Percentiles rank a stretch among this genome's conserved stretches.
These are phyloP conservation scores for Empidonax alnorum DNA, from an alignment of 2,113 vertebrate genomes.

Conservation along the genomic window DNA sequence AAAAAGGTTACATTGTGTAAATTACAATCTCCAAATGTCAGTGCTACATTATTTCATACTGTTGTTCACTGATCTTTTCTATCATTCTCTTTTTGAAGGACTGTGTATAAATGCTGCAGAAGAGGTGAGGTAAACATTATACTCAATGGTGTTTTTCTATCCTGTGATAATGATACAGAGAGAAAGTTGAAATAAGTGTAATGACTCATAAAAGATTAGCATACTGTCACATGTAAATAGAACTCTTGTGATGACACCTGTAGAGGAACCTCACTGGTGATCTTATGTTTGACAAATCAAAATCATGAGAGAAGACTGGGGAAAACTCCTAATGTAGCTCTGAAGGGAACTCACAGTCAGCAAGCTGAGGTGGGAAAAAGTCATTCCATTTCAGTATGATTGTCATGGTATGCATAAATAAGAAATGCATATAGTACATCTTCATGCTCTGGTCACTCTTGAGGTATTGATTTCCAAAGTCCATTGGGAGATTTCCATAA, in stretches of 20 bases:
- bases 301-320: background rate
- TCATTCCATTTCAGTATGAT: background rate
- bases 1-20: constrained; percentile 15
- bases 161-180: background rate
- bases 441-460: background rate
- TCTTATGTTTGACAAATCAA: background rate
- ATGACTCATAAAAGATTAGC: constrained; percentile 16
- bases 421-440: background rate
- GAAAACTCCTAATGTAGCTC: background rate
- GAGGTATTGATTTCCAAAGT: background rate
- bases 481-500: background rate
- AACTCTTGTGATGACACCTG: background rate
- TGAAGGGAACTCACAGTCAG: background rate
- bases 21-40: background rate
- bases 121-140: background rate
- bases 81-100: background rate
- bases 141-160: background rate
- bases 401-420: background rate
- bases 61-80: background rate
- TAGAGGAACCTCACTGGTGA: background rate
- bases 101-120: background rate
- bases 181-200: constrained; percentile 29
- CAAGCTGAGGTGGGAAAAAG: background rate
- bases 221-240: background rate
- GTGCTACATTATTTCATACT: background rate